Evolutionary conservation across 2,797 vertebrate genomes (phyloP).

Genomic region (Peromyscus attwateri): DNA sequence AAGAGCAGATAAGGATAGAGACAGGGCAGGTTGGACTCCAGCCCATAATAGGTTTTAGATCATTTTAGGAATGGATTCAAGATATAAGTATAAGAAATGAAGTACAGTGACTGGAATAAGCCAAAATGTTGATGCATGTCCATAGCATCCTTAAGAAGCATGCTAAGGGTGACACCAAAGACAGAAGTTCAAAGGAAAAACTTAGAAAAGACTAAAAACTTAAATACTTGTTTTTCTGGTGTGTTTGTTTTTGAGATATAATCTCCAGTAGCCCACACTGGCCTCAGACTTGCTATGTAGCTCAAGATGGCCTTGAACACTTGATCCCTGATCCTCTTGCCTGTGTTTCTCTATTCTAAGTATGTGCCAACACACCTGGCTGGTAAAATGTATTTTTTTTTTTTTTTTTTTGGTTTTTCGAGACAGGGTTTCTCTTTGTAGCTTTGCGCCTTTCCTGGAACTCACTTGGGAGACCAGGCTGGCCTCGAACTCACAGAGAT

Average conservation of each 20-base stretch:
- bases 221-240: background rate
- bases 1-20: background rate
- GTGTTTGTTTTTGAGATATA: background rate
- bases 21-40: background rate
- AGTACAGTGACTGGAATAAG: background rate
- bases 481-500: too few species aligned
- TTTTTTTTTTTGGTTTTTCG: too few species aligned
- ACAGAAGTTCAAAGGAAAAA: constrained; percentile 41
- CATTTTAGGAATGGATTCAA: constrained; percentile 37
- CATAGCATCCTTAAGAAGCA: background rate
- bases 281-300: background rate
- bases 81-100: constrained; percentile 25
- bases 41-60: background rate
- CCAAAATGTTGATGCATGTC: background rate
- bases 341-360: background rate
- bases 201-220: background rate
- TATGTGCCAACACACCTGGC: background rate
- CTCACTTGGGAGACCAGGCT: too few species aligned
- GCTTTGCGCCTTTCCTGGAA: too few species aligned
- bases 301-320: background rate
- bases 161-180: background rate
- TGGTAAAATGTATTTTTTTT: background rate
- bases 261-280: background rate
- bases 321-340: background rate
- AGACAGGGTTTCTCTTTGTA: too few species aligned